These are phyloP conservation scores for Anoura caudifer DNA, from an alignment of 2,113 vertebrate species.

Conservation along the genomic window DNA sequence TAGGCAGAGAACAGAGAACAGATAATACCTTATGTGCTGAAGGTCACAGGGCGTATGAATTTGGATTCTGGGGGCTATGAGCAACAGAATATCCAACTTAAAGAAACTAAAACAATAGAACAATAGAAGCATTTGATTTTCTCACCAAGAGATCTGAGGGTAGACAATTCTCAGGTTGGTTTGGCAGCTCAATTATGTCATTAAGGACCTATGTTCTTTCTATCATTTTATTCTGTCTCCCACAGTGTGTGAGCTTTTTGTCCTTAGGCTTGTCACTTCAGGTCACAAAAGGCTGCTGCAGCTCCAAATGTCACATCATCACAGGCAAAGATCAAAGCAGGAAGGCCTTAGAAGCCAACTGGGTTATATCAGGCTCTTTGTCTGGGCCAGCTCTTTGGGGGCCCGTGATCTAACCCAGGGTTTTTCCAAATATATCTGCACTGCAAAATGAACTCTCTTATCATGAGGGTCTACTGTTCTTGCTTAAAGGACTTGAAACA, in stretches of 20 bases:
- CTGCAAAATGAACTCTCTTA: neutral
- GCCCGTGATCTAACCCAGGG: neutral
- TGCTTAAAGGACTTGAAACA: slow-evolving; percentile 8
- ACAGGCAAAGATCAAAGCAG: neutral
- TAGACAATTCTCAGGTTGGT: neutral
- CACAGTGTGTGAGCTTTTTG: neutral
- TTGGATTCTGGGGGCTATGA: neutral
- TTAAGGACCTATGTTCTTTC: neutral
- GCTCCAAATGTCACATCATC: slow-evolving; percentile 2
- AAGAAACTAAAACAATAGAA: neutral
- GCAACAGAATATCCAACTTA: neutral
- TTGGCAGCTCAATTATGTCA: neutral
- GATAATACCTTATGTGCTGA: neutral
- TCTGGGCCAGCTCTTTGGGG: neutral
- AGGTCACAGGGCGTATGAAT: neutral
- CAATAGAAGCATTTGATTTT: slow-evolving; percentile 2
- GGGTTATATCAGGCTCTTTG: neutral
- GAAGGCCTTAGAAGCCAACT: neutral
- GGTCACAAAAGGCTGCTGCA: neutral
- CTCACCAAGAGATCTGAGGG: neutral
- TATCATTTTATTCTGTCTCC: neutral
- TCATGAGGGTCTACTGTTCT: neutral
- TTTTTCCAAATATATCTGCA: slow-evolving; percentile 11
- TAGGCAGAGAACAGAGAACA: neutral
- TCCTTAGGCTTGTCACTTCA: neutral